Evolutionary conservation across 92 coral and sea anemone species (phyloP), one percentile per base, ranked within the genome.

Genomic region (Siderastrea radians): DNA sequence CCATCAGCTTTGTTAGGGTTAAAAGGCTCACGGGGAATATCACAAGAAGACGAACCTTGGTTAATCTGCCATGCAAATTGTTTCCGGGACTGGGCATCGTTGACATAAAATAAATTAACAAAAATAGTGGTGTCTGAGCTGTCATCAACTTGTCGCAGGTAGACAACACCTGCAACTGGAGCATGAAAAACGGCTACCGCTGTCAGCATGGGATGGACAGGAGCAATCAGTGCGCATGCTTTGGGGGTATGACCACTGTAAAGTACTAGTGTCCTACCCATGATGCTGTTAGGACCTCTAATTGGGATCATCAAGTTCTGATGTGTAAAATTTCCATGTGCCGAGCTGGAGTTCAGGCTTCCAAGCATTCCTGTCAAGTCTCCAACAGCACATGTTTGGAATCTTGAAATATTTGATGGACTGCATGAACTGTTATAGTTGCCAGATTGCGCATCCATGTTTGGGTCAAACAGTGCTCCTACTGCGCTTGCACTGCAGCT

Each of bases 141-240:
- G 67, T 61, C 78, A 9, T 88, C 89, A 57, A 78, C 80, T 87
- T 97, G 98, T 69, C 98, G 84, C 44, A 97, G 84, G 67, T 87
- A 94, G 65, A 95, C 95, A 26, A 89, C 90, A 3, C 99, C 99
- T 0, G 99, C 98, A 59, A 97, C 74, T 6, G 96, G 96, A 10
- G 93, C 96, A 72, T 89, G 93, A 77, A 97, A 83, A n/a, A 72
- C 73, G 6, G 98, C 97, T 49, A 87, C 81, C 1, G 96, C 98
- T 15, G 96, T 86, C 15, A 79, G 55, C 81, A 90, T 87, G 72
- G 79, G 71, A 43, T 82, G 43, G 15, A 59, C 72, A 44, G 93
- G 90, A 44, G 91, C 91, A 13, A 97, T 91, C 75, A 97, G 67
- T 14, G 98, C 98, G 79, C 99, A 97, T 38, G 98, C 99, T 72